Base-by-base conservation (phyloP, 2,113 vertebrate species). In the Podocnemis expansa region DNA sequence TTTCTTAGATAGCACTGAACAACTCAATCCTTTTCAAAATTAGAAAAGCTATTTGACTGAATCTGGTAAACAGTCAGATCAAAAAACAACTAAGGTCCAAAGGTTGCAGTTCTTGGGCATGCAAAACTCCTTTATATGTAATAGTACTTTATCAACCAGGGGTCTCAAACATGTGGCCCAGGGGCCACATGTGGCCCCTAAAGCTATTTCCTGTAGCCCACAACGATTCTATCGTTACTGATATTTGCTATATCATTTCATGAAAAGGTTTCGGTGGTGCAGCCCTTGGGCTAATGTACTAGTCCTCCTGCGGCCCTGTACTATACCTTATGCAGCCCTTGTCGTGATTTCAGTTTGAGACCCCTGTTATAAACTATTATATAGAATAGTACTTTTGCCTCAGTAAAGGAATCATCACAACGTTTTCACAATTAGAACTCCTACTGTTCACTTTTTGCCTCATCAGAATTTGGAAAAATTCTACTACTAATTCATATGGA, bases 391-490 rank as follows among this genome's bases (percentile, higher is more conserved):
- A 75, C 38, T 47, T 88, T 82, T 56, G 78, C 55, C 54, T 29
- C 52, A 47, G 55, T 5, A 27, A 76, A 76, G 41, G 41, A 27
- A 45, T 25, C 49, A 81, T 43, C 21, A 9, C 13, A 34, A 58
- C 58, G 22, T 51, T 73, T 38, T 63, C 10, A 0, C 55, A 16
- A 22, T 47, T 27, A 75, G 60, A 47, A 14, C 19, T 43, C 29
- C n/a, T 27, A 58, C 2, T 41, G 2, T 34, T n/a, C 17, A 76
- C 25, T 1, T 0, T 22, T 3, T 19, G 12, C 51, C 29, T 14
- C n/a, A 22, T 70, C n/a, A n/a, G n/a, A 70, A 34, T 38, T 70
- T 34, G 34, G 47, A 82, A 51, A 67, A 79, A 1, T 47, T 56
- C 17, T 43, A 34, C 6, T 5, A 10, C 19, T 9, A 1, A 58